Evolutionary conservation across 2,888 invertebrate genomes (phyloP), one percentile per base, ranked within the genome.

Genomic region (Lasioglossum villosulum): DNA sequence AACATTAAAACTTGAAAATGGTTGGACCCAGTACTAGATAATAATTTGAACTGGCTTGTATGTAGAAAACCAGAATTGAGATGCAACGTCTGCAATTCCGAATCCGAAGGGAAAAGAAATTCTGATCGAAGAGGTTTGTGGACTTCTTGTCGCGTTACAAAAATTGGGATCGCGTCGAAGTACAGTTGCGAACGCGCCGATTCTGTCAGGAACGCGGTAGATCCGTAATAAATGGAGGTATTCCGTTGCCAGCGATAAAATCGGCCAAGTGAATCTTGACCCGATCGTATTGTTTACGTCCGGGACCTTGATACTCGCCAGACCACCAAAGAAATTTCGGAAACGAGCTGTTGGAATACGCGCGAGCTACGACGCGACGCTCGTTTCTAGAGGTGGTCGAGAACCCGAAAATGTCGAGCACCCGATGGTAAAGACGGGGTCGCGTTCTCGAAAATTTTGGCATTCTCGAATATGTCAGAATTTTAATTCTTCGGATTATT

Each of bases 311-410:
- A 84, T 72, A 75, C 27, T 84, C 56, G 39, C 84, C 84, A 84
- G 84, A 84, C 75, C 84, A 83, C 84, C 56, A 45, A 84, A 83
- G 84, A 84, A 84, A 84, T 84, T 84, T 83, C 72, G 75, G 72
- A 78, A 75, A 83, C 72, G 30, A 30, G 56, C 75, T 23, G 66
- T 23, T n/a, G 45, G 71, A 72, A 78, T 75, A 83, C 70, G 19
- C 37, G 34, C 19, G 8, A 4, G 34, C 45, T 78, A 75, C 78
- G 83, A 78, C 75, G 75, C 78, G 78, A 83, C 75, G 75, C 75
- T 71, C 48, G 78, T 84, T 83, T 63, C 30, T 30, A n/a, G 56
- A n/a, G 56, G 56, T 56, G 56, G n/a, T n/a, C 10, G n/a, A n/a
- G 56, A 56, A 56, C 10, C 12, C 12, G 56, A 56, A n/a, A 12